These are phyloP conservation scores for Leptoclinus maculatus DNA, from an alignment of 2,797 vertebrate species.

Conservation along the genomic window DNA sequence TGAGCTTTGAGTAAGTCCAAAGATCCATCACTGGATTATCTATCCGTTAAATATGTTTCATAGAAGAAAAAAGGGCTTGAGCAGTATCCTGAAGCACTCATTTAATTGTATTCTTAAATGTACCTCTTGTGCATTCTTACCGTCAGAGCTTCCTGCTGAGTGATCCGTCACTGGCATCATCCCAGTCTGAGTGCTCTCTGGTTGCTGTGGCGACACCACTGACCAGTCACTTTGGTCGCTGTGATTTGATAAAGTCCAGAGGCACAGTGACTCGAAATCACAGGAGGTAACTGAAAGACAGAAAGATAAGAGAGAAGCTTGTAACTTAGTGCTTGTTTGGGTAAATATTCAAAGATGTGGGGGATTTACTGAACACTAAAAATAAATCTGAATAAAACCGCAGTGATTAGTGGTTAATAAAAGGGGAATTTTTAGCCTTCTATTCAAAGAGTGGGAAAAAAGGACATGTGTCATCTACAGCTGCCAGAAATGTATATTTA, in stretches of 20 bases:
- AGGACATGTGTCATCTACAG: background rate
- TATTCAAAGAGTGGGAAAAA: background rate
- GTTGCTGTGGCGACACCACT: slow-evolving; percentile 78
- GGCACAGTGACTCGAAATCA: slow-evolving; percentile 86
- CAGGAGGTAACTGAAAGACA: slow-evolving; percentile 82
- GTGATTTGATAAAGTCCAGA: slow-evolving; percentile 87
- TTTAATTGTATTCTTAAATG: background rate
- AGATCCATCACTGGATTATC: background rate
- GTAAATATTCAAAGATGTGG: background rate
- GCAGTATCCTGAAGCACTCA: background rate
- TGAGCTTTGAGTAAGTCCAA: background rate
- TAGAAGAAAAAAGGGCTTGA: background rate
- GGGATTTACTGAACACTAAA: background rate
- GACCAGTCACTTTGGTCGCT: slow-evolving; percentile 85
- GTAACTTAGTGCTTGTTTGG: background rate
- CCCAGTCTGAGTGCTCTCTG: slow-evolving; percentile 51
- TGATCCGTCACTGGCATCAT: slow-evolving; percentile 76
- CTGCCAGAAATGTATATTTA: background rate
- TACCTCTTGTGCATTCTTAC: slow-evolving; percentile 73
- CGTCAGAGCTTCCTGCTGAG: slow-evolving; percentile 80
- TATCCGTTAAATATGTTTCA: background rate
- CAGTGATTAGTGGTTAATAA: background rate
- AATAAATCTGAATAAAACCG: background rate
- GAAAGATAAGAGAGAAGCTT: background rate
- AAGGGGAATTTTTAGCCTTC: background rate